Evolutionary conservation across 1,140 invertebrate species (phyloP).

Genomic region (Cotesia chilonis): DNA sequence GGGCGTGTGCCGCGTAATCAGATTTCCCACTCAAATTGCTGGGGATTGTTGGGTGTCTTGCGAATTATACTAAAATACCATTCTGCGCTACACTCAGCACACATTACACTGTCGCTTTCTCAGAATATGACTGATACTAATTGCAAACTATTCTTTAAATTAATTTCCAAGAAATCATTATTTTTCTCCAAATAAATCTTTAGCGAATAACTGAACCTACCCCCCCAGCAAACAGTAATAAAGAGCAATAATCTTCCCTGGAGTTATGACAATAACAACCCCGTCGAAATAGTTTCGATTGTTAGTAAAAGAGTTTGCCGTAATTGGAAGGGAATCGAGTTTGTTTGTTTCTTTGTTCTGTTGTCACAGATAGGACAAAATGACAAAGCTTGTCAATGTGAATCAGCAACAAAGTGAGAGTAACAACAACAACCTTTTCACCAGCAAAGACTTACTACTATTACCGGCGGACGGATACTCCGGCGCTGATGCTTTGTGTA

Average conservation of each 20-base stretch:
- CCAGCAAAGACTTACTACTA: slow-evolving; percentile 46
- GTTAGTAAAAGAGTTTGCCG: slow-evolving; percentile 12
- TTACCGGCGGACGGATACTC: slow-evolving; percentile 37
- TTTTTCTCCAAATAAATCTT: too few species aligned
- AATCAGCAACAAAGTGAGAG: neutral
- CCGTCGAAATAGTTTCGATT: slow-evolving; percentile 18
- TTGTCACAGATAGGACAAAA: slow-evolving; percentile 10
- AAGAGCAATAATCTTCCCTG: too few species aligned
- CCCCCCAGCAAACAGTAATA: too few species aligned
- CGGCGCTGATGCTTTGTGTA: slow-evolving; percentile 52
- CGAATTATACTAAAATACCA: slow-evolving; percentile 14
- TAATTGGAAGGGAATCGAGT: neutral
- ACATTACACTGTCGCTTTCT: neutral
- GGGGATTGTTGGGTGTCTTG: slow-evolving; percentile 54
- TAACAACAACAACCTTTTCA: neutral
- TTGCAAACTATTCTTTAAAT: too few species aligned
- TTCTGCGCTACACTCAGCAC: slow-evolving; percentile 1
- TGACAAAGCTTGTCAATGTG: slow-evolving; percentile 9
- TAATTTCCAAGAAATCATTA: too few species aligned
- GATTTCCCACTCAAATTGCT: slow-evolving; percentile 58
- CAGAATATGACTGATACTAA: too few species aligned
- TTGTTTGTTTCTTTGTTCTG: neutral
- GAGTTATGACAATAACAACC: too few species aligned
- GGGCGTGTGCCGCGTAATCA: slow-evolving; percentile 57
- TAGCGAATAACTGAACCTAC: too few species aligned